Evolutionary conservation across 30 jellyfish, hydroid and myxozoan species (phyloP).

Genomic region (Cassiopea andromeda): DNA sequence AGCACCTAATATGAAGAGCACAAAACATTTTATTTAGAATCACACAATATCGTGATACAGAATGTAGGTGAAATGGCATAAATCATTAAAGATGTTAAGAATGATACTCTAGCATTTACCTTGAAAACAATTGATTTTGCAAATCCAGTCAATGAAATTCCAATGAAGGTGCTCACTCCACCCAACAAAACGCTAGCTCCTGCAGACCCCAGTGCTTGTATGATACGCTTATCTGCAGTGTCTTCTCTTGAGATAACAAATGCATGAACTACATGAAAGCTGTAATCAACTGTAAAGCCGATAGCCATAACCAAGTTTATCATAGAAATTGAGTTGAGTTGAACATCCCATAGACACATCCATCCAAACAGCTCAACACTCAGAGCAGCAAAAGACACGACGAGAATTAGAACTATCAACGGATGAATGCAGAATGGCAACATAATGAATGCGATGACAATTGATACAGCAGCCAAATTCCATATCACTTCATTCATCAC

Average conservation of each 20-base stretch:
- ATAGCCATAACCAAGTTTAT: constrained; percentile 52
- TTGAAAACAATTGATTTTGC: constrained; percentile 60
- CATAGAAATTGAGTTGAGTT: constrained; percentile 45
- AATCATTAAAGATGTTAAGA: neutral
- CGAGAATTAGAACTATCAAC: constrained; percentile 15
- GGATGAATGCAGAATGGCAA: constrained; percentile 66
- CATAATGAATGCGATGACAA: constrained; percentile 23
- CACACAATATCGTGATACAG: neutral
- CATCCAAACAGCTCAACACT: constrained; percentile 49
- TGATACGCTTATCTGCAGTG: constrained; percentile 31
- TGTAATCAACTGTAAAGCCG: constrained; percentile 72
- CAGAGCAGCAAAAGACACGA: constrained; percentile 31
- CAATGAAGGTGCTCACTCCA: constrained; percentile 69
- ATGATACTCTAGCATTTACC: neutral
- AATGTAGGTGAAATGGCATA: neutral
- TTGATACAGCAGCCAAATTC: constrained; percentile 23
- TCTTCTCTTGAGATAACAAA: constrained; percentile 42
- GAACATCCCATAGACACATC: constrained; percentile 69
- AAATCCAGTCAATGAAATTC: constrained; percentile 67
- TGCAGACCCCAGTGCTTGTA: constrained; percentile 48
- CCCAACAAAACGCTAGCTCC: constrained; percentile 72
- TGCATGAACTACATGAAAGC: constrained; percentile 75
- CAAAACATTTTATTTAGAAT: neutral
- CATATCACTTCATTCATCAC: constrained; percentile 40
- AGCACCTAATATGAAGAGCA: too few relatives aligned